Evolutionary conservation across 2,113 vertebrate species (phyloP), one percentile per base, ranked within the genome.

Genomic region (Phyllostomus discolor): DNA sequence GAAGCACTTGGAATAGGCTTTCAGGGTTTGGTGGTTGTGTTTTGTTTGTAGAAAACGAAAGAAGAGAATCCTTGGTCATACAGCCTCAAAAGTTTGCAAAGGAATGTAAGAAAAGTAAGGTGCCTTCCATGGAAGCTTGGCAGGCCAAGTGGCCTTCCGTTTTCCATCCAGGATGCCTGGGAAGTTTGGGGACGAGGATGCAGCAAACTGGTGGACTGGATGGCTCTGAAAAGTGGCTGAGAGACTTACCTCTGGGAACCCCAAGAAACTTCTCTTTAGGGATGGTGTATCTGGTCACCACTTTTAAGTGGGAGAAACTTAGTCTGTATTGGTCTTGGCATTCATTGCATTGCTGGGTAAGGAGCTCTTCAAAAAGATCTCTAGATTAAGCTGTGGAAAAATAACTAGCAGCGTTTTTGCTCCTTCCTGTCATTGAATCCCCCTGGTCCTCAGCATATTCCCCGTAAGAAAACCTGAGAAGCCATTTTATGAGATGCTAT

Each of bases 341-440:
- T 78, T 64, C 83, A 87, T 96, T 59, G 50, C 69, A 41, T 46
- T 59, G 67, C 95, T 81, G 95, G 52, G 96, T 95, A 88, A 94
- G 70, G 83, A 93, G 72, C 97, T 95, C 87, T 88, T 97, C 91
- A 91, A 96, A 97, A 96, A 97, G 96, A 88, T 97, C 16, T 97
- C 75, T 88, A 91, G 95, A 76, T 95, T 85, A 89, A 84, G 62
- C 59, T 59, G 88, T 91, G 93, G 93, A 84, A 97, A 97, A 97
- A 97, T 78, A 97, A 54, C 96, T 90, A 92, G 94, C 95, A 95
- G 95, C 24, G 0, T 52, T 97, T 97, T 88, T 84, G 38, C 78
- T 92, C 52, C 81, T 88, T 97, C 84, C 89, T 94, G 41, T 50
- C 16, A 38, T 69, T 0, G 9, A 72, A 85, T 88, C 95, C 95